phyloP scores from a whole-genome alignment of 2,113 vertebrate genomes.

The Phrynosoma platyrhinos region DNA sequence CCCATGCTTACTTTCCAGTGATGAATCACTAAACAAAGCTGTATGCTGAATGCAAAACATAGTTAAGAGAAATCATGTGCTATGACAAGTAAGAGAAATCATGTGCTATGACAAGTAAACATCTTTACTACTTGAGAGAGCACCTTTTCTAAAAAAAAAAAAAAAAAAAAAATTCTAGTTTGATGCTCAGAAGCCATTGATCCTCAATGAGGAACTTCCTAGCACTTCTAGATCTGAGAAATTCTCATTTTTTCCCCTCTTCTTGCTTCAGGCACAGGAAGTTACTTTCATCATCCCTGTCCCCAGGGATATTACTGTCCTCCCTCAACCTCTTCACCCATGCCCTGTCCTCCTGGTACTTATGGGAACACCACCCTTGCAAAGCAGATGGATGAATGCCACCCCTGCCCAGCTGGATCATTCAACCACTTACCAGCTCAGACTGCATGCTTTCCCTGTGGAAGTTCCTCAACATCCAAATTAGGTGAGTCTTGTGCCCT shows the following conservation, averaged over 20 bases:
- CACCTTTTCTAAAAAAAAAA: no score
- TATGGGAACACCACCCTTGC: constrained; percentile 77
- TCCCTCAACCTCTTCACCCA: constrained; percentile 70
- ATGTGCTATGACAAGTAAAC: no score
- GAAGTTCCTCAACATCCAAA: constrained; percentile 86
- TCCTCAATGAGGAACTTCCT: not conserved
- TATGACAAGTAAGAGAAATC: not conserved
- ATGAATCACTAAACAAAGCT: no score
- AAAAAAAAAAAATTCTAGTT: no score
- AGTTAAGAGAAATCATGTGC: not conserved
- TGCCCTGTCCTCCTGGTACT: constrained; percentile 85
- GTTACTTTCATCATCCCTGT: constrained; percentile 80
- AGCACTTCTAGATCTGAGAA: not conserved
- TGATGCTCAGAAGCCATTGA: not conserved
- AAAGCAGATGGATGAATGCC: constrained; percentile 75
- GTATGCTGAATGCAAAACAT: not conserved
- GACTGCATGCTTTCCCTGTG: constrained; percentile 88
- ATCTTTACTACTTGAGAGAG: no score
- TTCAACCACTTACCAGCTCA: constrained; percentile 87
- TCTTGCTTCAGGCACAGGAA: constrained; percentile 77
- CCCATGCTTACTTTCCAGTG: no score
- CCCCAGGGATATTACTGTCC: constrained; percentile 86
- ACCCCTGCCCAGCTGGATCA: constrained; percentile 85
- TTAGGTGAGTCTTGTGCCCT: constrained; percentile 74
- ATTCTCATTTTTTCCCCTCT: not conserved